Evolutionary conservation across 2,113 vertebrate species (phyloP).

Genomic region (Indri indri): DNA sequence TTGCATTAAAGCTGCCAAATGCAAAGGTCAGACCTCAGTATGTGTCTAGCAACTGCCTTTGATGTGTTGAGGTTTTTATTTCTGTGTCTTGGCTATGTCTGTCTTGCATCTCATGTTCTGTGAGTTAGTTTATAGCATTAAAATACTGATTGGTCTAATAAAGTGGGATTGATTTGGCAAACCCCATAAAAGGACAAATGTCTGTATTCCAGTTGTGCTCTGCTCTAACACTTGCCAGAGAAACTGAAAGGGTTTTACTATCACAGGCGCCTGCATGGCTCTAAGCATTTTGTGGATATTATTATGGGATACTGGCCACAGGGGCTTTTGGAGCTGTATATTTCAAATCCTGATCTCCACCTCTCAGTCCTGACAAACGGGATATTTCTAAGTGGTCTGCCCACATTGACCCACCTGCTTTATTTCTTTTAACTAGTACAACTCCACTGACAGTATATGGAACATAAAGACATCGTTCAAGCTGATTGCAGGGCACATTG

Average conservation of each 20-base stretch:
- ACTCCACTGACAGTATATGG: background rate
- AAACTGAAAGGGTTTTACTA: background rate
- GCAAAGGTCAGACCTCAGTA: background rate
- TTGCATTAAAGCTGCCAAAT: background rate
- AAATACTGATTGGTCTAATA: background rate
- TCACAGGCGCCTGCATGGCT: background rate
- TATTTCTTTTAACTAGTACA: background rate
- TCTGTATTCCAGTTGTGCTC: background rate
- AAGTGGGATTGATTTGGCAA: background rate
- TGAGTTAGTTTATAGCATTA: background rate
- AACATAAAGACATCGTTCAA: background rate
- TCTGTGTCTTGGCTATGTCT: background rate
- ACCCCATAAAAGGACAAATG: background rate
- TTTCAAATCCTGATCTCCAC: background rate
- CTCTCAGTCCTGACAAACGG: background rate
- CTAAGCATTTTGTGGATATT: background rate
- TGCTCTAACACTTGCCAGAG: background rate
- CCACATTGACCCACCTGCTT: background rate
- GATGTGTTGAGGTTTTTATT: background rate
- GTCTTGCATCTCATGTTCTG: background rate
- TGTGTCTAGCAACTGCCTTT: background rate
- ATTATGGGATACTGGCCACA: background rate
- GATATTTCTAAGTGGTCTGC: background rate
- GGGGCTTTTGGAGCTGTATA: background rate
- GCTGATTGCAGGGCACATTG: slow-evolving; percentile 2